A percentile compares a stretch with the other conserved stretches of the same genome.
Conservation (phyloP, 2,797 vertebrate genomes). For the Typhlichthys subterraneus region DNA sequence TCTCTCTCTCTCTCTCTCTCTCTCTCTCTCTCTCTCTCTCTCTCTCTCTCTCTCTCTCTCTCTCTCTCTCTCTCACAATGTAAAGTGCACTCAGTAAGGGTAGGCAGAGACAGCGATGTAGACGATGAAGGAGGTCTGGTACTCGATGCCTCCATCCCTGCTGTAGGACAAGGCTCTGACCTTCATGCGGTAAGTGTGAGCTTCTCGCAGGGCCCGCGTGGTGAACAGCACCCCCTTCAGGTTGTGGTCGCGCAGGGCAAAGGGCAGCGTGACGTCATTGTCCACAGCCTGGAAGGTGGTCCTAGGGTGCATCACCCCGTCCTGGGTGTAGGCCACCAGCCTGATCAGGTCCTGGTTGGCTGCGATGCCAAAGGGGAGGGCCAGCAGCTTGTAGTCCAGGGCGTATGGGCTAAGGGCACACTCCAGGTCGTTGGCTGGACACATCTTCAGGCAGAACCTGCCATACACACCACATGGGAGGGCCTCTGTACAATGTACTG, state of each 20-base stretch:
- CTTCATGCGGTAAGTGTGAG: constrained; percentile 91
- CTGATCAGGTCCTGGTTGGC: constrained; percentile 96
- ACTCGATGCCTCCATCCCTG: constrained; percentile 84
- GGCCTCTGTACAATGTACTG: too few relatives aligned
- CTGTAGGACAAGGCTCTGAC: constrained; percentile 92
- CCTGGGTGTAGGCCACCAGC: constrained; percentile 94
- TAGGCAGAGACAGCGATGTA: constrained; percentile 96
- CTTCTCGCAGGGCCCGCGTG: constrained; percentile 80
- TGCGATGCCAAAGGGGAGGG: constrained; percentile 92
- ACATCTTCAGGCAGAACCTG: constrained; percentile 95
- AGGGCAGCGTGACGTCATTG: constrained; percentile 83
- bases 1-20: too few relatives aligned
- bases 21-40: too few relatives aligned
- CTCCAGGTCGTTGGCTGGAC: constrained; percentile 90
- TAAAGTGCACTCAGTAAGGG: constrained; percentile 87
- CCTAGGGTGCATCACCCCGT: constrained; percentile 91
- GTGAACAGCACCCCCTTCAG: constrained; percentile 95
- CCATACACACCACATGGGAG: too few relatives aligned
- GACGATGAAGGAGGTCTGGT: constrained; percentile 96
- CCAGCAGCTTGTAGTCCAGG: constrained; percentile 95
- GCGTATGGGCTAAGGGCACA: constrained; percentile 91
- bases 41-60: constrained; percentile 1
- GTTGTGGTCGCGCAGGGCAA: constrained; percentile 92
- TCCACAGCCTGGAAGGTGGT: constrained; percentile 88
- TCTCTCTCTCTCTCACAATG: constrained; percentile 14